Percentiles rank a stretch among this genome's conserved stretches.
These are phyloP conservation scores for Hipparchia sbordonii DNA, from an alignment of 2,888 invertebrate genomes.

Conservation along the genomic window DNA sequence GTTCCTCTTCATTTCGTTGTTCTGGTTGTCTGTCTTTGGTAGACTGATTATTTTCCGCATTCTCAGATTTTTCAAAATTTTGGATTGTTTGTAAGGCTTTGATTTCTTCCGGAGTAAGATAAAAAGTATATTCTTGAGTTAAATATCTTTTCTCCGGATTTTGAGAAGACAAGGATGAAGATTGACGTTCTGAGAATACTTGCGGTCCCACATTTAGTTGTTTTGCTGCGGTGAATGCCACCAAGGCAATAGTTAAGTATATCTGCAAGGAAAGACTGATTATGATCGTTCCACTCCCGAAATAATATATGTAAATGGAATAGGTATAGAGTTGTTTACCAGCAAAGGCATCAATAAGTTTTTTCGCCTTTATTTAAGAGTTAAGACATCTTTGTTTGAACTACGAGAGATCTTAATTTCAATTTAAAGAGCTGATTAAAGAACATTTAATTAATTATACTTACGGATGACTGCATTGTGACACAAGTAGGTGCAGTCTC, in stretches of 20 bases:
- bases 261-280: conserved; percentile 26
- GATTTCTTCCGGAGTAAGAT: conserved; percentile 66
- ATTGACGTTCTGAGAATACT: conserved; percentile 47
- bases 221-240: conserved; percentile 41
- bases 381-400: too few relatives aligned
- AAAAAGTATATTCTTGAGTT: conserved; percentile 62
- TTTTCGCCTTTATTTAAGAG: too few relatives aligned
- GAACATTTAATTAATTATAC: not conserved
- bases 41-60: conserved; percentile 33
- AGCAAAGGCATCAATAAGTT: too few relatives aligned
- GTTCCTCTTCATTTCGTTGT: conserved; percentile 13
- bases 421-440: too few relatives aligned
- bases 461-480: conserved; percentile 31
- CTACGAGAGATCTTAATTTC: too few relatives aligned
- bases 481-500: conserved; percentile 19
- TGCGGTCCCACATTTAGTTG: conserved; percentile 55
- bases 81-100: conserved; percentile 49
- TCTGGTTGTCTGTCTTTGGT: conserved; percentile 33
- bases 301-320: not conserved
- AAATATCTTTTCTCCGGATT: conserved; percentile 44
- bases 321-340: too few relatives aligned
- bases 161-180: conserved; percentile 38
- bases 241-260: conserved; percentile 21
- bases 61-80: conserved; percentile 37
- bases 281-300: not conserved